A percentile compares a stretch with the other conserved stretches of the same genome.
These are phyloP conservation scores for Ciona savignyi DNA, from an alignment of 23 tunicate genomes.

Conservation along the genomic window DNA sequence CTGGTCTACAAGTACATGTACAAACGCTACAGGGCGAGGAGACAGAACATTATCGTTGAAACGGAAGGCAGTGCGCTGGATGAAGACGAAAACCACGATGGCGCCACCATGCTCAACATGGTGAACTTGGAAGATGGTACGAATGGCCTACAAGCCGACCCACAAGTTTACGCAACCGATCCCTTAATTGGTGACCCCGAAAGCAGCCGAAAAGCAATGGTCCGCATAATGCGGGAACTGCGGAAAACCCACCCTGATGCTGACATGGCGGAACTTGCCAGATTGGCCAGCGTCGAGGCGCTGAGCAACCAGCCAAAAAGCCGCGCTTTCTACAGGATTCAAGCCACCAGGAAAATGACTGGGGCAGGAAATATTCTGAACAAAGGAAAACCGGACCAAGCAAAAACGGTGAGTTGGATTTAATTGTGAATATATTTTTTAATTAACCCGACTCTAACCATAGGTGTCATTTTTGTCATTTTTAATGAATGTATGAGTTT, in stretches of 20 bases:
- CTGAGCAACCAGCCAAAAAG: conserved; percentile 83
- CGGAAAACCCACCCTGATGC: conserved; percentile 75
- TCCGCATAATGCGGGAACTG: conserved; percentile 56
- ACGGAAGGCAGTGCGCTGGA: conserved; percentile 50
- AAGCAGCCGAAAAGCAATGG: conserved; percentile 48
- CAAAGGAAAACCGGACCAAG: conserved; percentile 31
- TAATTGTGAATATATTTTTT: too few species aligned
- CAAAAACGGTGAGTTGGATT: conserved; percentile 22
- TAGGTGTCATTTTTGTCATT: too few species aligned
- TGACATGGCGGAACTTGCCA: conserved; percentile 75
- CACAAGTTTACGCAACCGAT: conserved; percentile 7
- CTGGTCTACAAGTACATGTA: conserved; percentile 91
- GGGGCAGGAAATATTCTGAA: conserved; percentile 94
- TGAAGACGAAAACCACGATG: conserved; percentile 15
- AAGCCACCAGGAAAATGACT: conserved; percentile 94
- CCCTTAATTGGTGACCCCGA: conserved; percentile 37
- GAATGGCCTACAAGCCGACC: conserved; percentile 14
- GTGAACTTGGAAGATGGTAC: conserved; percentile 34
- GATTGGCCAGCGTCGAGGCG: conserved; percentile 60
- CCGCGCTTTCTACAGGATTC: conserved; percentile 96
- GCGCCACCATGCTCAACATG: conserved; percentile 16
- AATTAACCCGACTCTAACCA: too few species aligned
- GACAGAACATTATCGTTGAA: conserved; percentile 49
- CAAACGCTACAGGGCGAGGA: conserved; percentile 66
- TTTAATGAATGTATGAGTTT: too few species aligned